Conservation (phyloP, 2,797 vertebrate genomes). For the Eulemur rubriventer region DNA sequence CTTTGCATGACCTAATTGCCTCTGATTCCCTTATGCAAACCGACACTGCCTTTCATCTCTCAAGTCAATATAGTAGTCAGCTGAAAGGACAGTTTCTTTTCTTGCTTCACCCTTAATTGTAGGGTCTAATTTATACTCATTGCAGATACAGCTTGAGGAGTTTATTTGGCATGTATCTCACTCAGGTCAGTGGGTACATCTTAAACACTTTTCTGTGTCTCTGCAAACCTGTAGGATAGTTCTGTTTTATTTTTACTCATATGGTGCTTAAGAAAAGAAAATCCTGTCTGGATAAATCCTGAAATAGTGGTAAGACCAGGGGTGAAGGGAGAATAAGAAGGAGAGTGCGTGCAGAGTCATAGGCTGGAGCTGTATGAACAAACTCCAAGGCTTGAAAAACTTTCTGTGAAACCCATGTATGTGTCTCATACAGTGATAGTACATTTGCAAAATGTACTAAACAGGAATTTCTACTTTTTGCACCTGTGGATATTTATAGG, state of each 20-base stretch:
- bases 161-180: constrained; percentile 70
- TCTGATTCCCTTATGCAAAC: constrained; percentile 70
- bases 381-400: neutral
- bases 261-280: constrained; percentile 8
- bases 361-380: neutral
- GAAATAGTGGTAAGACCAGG: neutral
- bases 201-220: neutral
- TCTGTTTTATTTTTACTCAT: constrained; percentile 65
- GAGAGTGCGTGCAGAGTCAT: neutral
- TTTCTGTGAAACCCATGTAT: neutral
- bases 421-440: neutral
- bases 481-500: neutral
- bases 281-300: neutral
- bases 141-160: constrained; percentile 55
- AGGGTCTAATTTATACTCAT: constrained; percentile 73
- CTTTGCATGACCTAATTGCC: constrained; percentile 53
- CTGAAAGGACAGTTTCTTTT: constrained; percentile 39
- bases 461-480: neutral
- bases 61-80: constrained; percentile 49
- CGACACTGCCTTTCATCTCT: constrained; percentile 77
- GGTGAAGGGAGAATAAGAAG: neutral
- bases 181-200: constrained; percentile 47
- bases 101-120: constrained; percentile 65
- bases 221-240: neutral
- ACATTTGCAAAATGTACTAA: neutral